Evolutionary conservation across 2,113 vertebrate genomes (phyloP), one percentile per base, ranked within the genome.

Genomic region (Piprites chloris): DNA sequence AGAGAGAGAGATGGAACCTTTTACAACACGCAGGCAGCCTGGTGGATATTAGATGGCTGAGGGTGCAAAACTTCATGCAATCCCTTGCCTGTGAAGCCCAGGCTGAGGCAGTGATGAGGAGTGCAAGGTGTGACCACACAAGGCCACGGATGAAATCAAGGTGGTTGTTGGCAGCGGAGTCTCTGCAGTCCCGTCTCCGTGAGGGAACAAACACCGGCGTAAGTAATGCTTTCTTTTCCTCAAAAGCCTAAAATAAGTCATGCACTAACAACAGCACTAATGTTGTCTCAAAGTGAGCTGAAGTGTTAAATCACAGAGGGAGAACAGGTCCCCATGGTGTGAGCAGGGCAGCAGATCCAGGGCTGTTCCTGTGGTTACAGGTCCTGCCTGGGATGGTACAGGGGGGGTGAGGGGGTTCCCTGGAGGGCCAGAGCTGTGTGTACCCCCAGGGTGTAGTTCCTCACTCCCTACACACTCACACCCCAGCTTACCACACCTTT

Each of bases 301-400:
- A 50, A 59, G 23, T 10, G 35, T 28, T 63, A 59, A 71, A 78
- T 33, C 5, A 6, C 14, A 21, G 58, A 22, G 18, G 6, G 14
- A 66, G 47, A 55, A 11, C 5, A 16, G 49, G 28, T 68, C 44
- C 44, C 35, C 12, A 1, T 5, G 0, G 0, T 16, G 11, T 44
- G 23, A 41, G 32, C 33, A 52, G 68, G 28, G 28, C 52, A 58
- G 30, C 32, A 58, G 37, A 8, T 1, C 0, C 15, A 35, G 55
- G 32, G 55, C 68, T 73, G 24, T 44, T 18, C 6, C 28, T n/a
- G 53, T 52, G 50, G 14, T 15, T 39, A 9, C 12, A 41, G 37
- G 49, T 95, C 1, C 0, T 3, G 8, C 49, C n/a, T 73, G 49
- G 1, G 6, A 11, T 19, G 0, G 4, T 30, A 0, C 6, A 42